These are phyloP conservation scores for Bucorvus abyssinicus DNA, from an alignment of 2,797 vertebrate species.

Conservation along the genomic window DNA sequence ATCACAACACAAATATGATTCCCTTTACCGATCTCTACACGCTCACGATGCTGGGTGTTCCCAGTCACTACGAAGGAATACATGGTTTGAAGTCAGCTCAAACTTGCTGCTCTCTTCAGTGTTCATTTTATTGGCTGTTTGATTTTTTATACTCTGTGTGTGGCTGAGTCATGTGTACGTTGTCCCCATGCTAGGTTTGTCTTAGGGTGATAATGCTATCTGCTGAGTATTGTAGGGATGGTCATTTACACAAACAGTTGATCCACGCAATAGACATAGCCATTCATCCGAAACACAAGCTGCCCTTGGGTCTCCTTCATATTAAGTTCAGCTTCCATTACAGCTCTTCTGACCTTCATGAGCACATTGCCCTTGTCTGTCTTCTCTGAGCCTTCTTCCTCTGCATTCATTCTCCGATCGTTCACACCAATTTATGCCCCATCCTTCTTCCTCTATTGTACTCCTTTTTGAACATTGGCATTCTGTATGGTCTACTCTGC, in stretches of 20 bases:
- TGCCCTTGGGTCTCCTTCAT: rapidly evolving
- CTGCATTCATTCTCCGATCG: rapidly evolving
- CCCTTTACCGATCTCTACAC: neutral
- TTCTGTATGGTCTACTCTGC: neutral
- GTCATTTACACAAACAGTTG: neutral
- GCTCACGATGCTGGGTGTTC: neutral
- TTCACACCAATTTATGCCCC: neutral
- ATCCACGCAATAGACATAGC: neutral
- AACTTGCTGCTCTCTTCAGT: neutral
- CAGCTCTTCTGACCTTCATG: neutral
- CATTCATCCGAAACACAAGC: neutral
- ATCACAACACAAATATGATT: neutral
- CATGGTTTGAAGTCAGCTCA: neutral
- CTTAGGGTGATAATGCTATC: neutral
- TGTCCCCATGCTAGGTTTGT: neutral
- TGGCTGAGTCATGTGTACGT: neutral
- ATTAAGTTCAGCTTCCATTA: neutral
- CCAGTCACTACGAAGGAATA: neutral
- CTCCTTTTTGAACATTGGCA: neutral
- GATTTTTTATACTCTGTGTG: neutral
- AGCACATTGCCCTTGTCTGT: rapidly evolving
- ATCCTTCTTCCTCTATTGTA: neutral
- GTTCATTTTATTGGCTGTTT: neutral
- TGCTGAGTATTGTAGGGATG: neutral
- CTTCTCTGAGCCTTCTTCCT: neutral